A percentile compares a stretch with the other conserved stretches of the same genome.
Evolutionary conservation across 2,888 invertebrate species (phyloP).

Genomic region (Anthrax anthrax): DNA sequence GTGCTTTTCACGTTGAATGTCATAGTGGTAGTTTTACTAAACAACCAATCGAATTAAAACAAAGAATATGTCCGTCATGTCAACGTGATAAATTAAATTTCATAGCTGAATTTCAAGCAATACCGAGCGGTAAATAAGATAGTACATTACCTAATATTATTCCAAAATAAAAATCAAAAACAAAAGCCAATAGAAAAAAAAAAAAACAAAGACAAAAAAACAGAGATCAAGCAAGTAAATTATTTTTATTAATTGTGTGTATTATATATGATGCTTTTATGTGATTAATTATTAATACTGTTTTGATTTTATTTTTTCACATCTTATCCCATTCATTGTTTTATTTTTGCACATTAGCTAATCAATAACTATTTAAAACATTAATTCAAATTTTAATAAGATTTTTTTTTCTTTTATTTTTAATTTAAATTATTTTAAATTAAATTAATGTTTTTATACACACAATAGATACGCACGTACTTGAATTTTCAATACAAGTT

Average conservation of each 20-base stretch:
- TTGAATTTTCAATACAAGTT: too few relatives aligned
- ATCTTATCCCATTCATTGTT: too few relatives aligned
- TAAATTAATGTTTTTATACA: too few relatives aligned
- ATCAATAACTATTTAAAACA: too few relatives aligned
- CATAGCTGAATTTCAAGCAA: not conserved
- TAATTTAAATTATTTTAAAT: too few relatives aligned
- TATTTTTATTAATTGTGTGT: not conserved
- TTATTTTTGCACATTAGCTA: too few relatives aligned
- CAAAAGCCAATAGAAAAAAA: not conserved
- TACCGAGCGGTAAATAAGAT: not conserved
- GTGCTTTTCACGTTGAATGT: conserved; percentile 19
- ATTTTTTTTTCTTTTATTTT: too few relatives aligned
- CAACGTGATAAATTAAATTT: conserved; percentile 3
- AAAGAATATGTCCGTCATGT: conserved; percentile 12
- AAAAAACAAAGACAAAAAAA: not conserved
- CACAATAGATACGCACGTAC: too few relatives aligned
- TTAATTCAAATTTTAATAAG: too few relatives aligned
- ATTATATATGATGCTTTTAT: too few relatives aligned
- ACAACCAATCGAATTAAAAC: conserved; percentile 4
- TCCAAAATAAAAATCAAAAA: not conserved
- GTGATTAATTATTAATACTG: too few relatives aligned
- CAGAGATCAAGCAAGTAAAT: not conserved
- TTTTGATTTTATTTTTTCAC: too few relatives aligned
- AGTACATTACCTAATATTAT: not conserved
- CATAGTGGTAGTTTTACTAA: conserved; percentile 14